Evolutionary conservation across 1,140 invertebrate species (phyloP).

Genomic region (Pogonus chalceus): DNA sequence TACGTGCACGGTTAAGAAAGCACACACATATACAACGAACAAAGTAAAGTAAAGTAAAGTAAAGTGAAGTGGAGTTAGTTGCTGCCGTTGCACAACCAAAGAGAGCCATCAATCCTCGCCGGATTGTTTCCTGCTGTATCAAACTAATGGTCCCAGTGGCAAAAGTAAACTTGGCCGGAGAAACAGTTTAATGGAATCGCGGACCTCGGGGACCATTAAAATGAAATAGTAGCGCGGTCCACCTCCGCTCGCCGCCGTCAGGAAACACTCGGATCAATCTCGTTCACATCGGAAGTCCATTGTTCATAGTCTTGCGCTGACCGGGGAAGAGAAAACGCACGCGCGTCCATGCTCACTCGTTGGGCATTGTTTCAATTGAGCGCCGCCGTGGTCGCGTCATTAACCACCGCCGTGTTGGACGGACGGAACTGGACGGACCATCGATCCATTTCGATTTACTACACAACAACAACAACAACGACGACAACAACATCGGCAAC

Average conservation of each 20-base stretch:
- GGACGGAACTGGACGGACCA: no score
- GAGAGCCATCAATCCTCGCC: constrained; percentile 31
- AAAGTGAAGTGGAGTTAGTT: constrained; percentile 8
- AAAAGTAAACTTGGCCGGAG: constrained; percentile 34
- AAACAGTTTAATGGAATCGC: constrained; percentile 39
- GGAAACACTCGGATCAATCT: constrained; percentile 25
- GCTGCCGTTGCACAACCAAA: constrained; percentile 14
- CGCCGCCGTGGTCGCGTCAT: no score
- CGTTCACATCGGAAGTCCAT: no score
- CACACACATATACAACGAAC: not conserved
- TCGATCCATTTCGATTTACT: no score
- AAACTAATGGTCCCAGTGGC: constrained; percentile 36
- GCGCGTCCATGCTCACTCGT: constrained; percentile 1
- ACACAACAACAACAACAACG: no score
- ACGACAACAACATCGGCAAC: not conserved
- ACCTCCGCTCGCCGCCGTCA: constrained; percentile 9
- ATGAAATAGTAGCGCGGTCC: constrained; percentile 36
- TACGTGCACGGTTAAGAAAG: not conserved
- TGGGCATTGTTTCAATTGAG: not conserved
- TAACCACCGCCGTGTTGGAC: no score
- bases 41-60: constrained; percentile 17
- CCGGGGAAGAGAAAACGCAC: no score
- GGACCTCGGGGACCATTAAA: constrained; percentile 38
- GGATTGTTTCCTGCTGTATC: constrained; percentile 34
- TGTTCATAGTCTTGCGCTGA: no score